Evolutionary conservation across 2,888 invertebrate species (phyloP).

Genomic region (Parasteatoda lunata): DNA sequence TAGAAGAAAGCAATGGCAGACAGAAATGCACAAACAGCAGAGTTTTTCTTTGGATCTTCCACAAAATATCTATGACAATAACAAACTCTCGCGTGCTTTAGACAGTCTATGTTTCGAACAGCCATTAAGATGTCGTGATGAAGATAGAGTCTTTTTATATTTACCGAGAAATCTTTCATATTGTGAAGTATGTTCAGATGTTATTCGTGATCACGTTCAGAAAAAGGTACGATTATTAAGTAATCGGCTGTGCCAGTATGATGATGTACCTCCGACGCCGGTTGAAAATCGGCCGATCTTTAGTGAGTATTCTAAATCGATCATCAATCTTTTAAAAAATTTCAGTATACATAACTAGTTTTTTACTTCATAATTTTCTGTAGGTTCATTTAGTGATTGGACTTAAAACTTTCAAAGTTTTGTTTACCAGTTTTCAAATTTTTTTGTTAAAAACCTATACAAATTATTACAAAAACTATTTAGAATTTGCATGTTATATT

Average conservation of each 20-base stretch:
- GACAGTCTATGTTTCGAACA: slow-evolving; percentile 44
- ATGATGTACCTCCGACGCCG: slow-evolving; percentile 64
- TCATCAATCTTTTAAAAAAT: too few species aligned
- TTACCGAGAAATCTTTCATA: slow-evolving; percentile 67
- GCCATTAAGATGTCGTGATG: slow-evolving; percentile 53
- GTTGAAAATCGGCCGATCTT: slow-evolving; percentile 46
- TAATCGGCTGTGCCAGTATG: slow-evolving; percentile 57
- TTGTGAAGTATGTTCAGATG: slow-evolving; percentile 68
- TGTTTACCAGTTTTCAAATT: too few species aligned
- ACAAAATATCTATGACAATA: slow-evolving; percentile 62
- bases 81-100: slow-evolving; percentile 58
- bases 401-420: too few species aligned
- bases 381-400: too few species aligned
- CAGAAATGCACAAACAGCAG: slow-evolving; percentile 48
- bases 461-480: too few species aligned
- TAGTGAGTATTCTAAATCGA: slow-evolving; percentile 23
- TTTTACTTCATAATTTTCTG: too few species aligned
- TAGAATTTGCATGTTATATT: too few species aligned
- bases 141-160: slow-evolving; percentile 62
- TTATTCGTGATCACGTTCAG: slow-evolving; percentile 65
- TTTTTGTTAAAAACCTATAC: too few species aligned
- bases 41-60: slow-evolving; percentile 65
- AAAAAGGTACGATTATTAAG: slow-evolving; percentile 64
- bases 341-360: too few species aligned
- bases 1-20: slow-evolving; percentile 54